phyloP scores from a whole-genome alignment of 2,888 invertebrate genomes.

The Drosophila ustulata region DNA sequence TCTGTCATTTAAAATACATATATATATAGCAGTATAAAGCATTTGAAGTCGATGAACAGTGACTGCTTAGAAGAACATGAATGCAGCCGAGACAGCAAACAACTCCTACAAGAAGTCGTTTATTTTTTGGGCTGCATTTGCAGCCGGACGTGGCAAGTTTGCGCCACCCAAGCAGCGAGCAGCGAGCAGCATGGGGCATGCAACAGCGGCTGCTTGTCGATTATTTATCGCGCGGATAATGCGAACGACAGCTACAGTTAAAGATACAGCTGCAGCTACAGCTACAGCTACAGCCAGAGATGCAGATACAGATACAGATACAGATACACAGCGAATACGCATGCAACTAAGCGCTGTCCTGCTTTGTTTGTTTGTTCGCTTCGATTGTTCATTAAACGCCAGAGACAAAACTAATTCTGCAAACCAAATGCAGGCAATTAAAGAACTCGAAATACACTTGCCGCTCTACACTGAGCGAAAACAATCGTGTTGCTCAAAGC shows the following conservation, averaged over 20 bases:
- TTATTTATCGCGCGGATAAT: slow-evolving; percentile 60
- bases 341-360: slow-evolving; percentile 1
- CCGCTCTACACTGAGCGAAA: neutral
- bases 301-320: slow-evolving; percentile 8
- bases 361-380: neutral
- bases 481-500: neutral
- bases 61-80: slow-evolving; percentile 26
- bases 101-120: slow-evolving; percentile 12
- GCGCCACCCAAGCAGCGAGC: slow-evolving; percentile 52
- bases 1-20: neutral
- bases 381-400: slow-evolving; percentile 15
- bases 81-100: neutral
- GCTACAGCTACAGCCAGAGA: slow-evolving; percentile 9
- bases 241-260: slow-evolving; percentile 27
- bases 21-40: neutral
- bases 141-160: slow-evolving; percentile 22
- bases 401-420: neutral
- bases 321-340: neutral
- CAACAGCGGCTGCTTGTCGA: slow-evolving; percentile 24
- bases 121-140: slow-evolving; percentile 24
- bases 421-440: neutral
- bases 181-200: neutral
- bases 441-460: slow-evolving; percentile 1
- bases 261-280: slow-evolving; percentile 19
- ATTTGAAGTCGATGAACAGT: slow-evolving; percentile 6